A percentile compares a stretch with the other conserved stretches of the same genome.
phyloP scores from a whole-genome alignment of 2,888 invertebrate species.

The Lypha dubia region DNA sequence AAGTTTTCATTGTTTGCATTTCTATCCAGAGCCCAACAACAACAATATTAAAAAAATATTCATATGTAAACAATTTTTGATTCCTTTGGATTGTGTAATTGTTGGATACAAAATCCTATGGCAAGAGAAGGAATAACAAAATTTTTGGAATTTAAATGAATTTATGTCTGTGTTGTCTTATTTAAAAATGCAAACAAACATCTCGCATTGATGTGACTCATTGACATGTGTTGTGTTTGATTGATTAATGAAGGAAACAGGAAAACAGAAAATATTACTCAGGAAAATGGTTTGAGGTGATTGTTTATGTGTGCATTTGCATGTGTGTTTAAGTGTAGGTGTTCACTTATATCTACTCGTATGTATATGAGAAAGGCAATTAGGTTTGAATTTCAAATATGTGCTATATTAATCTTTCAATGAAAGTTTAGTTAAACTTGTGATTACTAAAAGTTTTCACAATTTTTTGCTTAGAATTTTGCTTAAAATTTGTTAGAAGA shows the following conservation, averaged over 20 bases:
- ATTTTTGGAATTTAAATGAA: conserved; percentile 63
- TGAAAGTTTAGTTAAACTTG: background rate
- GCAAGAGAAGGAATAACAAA: background rate
- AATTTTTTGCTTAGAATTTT: too few species aligned
- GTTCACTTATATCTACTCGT: background rate
- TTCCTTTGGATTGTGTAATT: conserved; percentile 17
- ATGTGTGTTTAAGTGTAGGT: too few species aligned
- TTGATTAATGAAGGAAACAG: conserved; percentile 56
- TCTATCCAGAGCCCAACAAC: conserved; percentile 21
- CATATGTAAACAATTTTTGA: conserved; percentile 58
- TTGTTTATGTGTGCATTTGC: background rate
- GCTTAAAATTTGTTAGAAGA: too few species aligned
- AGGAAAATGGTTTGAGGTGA: background rate
- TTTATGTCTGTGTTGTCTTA: conserved; percentile 69
- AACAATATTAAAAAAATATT: conserved; percentile 22
- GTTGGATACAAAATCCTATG: conserved; percentile 3
- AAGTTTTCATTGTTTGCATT: conserved; percentile 48
- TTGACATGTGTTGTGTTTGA: conserved; percentile 74
- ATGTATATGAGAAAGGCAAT: conserved; percentile 37
- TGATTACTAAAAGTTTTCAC: background rate
- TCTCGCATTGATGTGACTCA: conserved; percentile 65
- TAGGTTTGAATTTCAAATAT: conserved; percentile 12
- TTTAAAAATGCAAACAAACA: conserved; percentile 69
- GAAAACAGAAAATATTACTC: conserved; percentile 16
- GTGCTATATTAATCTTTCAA: background rate